Base-by-base conservation (phyloP, 2,888 invertebrate species). In the Nycteola revayana region DNA sequence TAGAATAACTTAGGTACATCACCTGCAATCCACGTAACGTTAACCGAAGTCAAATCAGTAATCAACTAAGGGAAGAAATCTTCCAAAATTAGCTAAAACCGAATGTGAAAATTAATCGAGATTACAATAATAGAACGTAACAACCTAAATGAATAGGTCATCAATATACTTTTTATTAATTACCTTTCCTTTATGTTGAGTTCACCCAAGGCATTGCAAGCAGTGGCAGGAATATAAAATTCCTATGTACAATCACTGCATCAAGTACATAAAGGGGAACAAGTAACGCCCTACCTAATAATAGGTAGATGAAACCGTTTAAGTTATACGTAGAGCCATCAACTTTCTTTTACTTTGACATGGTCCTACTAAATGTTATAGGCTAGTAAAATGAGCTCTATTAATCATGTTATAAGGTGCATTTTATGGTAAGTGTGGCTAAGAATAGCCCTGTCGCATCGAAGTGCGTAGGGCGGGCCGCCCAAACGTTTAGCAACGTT, bases 401-500 rank as follows among this genome's bases (percentile, higher is more conserved):
- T 35, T 0, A 1, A 0, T 9, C 32, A 8, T n/a, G 1, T 0
- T 0, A 28, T 69, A 83, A 51, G 58, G 75, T 63, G 49, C 46
- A 57, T 40, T 64, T 69, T 66, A 7, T 25, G 27, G 9, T 18
- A 9, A 36, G 33, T 32, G 33, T 36, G 21, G 43, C 27, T 21
- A 31, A 37, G 48, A 60, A 55, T 45, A 55, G 60, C 73, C 67
- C 43, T 66, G 68, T 77, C 66, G 60, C 44, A 60, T 63, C 63
- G 60, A 70, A 75, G 71, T 66, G 54, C 58, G 75, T 76, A 85
- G 87, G 88, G 88, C 88, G 87, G 87, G 84, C 87, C 87, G 88
- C 88, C 88, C 88, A 88, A 88, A 79, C 88, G 87, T 87, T 88
- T 88, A 87, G 79, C 80, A 77, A 80, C 71, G 85, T 87, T 88